Percentiles rank a stretch among this genome's conserved stretches.
Evolutionary conservation across 2,797 vertebrate species (phyloP).

Genomic region (Emydoidea blandingii): DNA sequence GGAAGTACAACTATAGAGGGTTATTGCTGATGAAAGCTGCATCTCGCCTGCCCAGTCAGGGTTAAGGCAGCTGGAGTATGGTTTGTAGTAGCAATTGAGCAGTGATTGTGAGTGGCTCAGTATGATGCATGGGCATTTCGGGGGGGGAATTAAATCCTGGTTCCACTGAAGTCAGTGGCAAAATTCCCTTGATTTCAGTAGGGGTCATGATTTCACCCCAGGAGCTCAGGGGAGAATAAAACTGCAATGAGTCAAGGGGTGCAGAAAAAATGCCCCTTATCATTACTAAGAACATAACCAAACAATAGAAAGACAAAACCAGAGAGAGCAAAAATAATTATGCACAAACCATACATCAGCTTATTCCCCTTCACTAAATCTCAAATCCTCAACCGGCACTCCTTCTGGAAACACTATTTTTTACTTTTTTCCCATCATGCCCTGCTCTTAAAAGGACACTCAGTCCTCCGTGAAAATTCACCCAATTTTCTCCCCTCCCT

Average conservation of each 20-base stretch:
- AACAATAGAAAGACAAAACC: not conserved
- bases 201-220: not conserved
- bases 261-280: not conserved
- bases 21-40: not conserved
- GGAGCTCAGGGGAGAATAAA: not conserved
- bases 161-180: not conserved
- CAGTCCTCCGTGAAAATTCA: not conserved
- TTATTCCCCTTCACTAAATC: not conserved
- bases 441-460: not conserved
- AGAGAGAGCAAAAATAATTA: not conserved
- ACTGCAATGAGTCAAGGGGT: not conserved
- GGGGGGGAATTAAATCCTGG: not conserved
- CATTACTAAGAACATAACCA: not conserved
- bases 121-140: not conserved
- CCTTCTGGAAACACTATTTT: not conserved
- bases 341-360: not conserved
- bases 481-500: not conserved
- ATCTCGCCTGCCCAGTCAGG: not conserved
- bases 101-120: not conserved
- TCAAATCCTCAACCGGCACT: not conserved
- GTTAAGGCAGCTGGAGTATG: not conserved
- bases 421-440: not conserved
- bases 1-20: not conserved
- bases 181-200: not conserved
- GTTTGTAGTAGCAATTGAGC: not conserved